Base-by-base conservation (phyloP, 2,888 invertebrate species). In the Nomada goodeniana region DNA sequence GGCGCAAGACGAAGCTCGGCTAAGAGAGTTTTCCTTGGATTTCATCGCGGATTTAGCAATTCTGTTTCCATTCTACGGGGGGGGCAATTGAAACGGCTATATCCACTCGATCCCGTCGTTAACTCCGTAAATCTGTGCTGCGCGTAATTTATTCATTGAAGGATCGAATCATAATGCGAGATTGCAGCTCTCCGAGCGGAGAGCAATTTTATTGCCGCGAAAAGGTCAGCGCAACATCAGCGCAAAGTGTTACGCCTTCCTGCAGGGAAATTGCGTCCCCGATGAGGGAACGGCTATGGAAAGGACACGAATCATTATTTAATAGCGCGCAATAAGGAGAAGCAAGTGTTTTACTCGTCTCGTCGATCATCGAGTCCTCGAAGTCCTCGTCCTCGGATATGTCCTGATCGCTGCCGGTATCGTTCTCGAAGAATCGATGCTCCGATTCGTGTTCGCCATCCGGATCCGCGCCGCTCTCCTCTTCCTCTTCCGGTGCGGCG, bases 381-480 rank as follows among this genome's bases (percentile, higher is more conserved):
- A 93, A 88, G 9, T 92, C 92, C 2, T 93, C 92, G 65, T 91
- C 91, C 11, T 91, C 92, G 59, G 91, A 91, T 20, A 93, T 84
- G 68, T 93, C 92, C 69, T 92, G 93, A 72, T 93, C 92, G 63
- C 91, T 91, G n/a, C 90, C 92, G 1, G 91, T 91, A 55, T 92
- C 92, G 78, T 90, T 91, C 9, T 92, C 92, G 13, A 89, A 68
- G 13, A 86, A 84, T 15, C 86, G 85, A 29, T 80, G 87, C 63
- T 89, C 90, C 2, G 73, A 61, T 36, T 90, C 90, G 13, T 80
- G 80, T 18, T 88, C 87, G 15, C 63, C 44, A 1, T 91, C 91
- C 4, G 83, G 44, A 23, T 86, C 89, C 0, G 79, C 72, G 3
- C 61, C 68, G 36, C 86, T 88, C 3, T 89, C 89, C 77, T 90